Conservation (phyloP, 2,113 vertebrate species). For the Montifringilla adamsi region DNA sequence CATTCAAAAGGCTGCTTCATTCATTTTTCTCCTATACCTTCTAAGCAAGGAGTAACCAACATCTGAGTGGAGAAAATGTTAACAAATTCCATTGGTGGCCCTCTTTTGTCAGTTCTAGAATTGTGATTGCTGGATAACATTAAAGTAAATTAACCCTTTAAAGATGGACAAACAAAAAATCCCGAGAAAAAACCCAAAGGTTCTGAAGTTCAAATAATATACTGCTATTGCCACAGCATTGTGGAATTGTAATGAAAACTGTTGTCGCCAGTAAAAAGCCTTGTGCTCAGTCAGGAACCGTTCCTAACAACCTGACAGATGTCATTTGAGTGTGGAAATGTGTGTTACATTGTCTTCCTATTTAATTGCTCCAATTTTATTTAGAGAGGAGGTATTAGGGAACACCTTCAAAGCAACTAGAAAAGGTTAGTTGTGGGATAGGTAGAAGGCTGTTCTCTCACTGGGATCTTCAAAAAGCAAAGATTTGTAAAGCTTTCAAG, state of each 20-base stretch:
- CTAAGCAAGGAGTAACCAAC: neutral
- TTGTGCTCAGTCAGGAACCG: neutral
- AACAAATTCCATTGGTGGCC: neutral
- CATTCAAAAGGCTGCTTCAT: neutral
- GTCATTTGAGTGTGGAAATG: neutral
- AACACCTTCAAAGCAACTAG: conserved; percentile 28
- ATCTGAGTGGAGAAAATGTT: neutral
- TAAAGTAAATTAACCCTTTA: neutral
- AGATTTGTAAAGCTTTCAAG: conserved; percentile 67
- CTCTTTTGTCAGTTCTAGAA: neutral
- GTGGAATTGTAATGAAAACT: neutral
- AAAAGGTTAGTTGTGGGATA: conserved; percentile 1
- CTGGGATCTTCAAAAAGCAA: conserved; percentile 62
- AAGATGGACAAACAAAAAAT: neutral
- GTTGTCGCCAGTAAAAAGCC: conserved; percentile 20
- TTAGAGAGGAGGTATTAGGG: neutral
- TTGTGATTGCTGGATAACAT: neutral
- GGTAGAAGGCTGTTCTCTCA: conserved; percentile 22
- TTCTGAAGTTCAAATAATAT: neutral
- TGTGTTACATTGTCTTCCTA: neutral
- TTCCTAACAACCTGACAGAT: neutral
- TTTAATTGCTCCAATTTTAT: neutral
- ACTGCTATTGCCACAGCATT: conserved; percentile 15
- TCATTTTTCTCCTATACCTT: neutral
- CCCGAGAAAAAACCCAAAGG: neutral